Evolutionary conservation across 2,797 vertebrate species (phyloP).

Genomic region (Cephalopachus bancanus): DNA sequence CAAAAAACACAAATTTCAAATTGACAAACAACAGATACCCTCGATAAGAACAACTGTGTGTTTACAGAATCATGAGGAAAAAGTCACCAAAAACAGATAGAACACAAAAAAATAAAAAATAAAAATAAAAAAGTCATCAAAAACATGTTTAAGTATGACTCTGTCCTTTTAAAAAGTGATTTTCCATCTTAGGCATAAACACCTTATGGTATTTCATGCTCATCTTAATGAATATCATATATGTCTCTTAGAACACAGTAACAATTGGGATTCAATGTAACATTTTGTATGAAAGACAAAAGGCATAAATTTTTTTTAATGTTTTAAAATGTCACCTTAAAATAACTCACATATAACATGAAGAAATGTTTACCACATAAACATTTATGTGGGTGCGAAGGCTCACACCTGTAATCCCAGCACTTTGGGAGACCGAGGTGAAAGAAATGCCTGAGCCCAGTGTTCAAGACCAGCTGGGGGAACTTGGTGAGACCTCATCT

Average conservation of each 20-base stretch:
- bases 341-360: not conserved
- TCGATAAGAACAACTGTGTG: not conserved
- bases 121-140: not conserved
- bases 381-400: no score
- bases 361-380: not conserved
- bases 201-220: not conserved
- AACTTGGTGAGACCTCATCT: no score
- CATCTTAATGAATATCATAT: not conserved
- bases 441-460: no score
- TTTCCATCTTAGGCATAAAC: not conserved
- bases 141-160: not conserved
- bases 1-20: conserved; percentile 1
- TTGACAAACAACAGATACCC: not conserved
- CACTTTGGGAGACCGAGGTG: no score
- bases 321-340: not conserved
- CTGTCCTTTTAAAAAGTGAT: not conserved
- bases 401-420: no score
- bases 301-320: not conserved
- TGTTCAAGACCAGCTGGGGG: no score
- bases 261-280: not conserved
- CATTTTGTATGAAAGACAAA: not conserved
- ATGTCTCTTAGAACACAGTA: not conserved
- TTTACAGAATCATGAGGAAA: not conserved
- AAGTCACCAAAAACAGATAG: not conserved
- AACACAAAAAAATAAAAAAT: no score